Evolutionary conservation across 1,140 invertebrate species (phyloP).

Genomic region (Aleiodes sp.): DNA sequence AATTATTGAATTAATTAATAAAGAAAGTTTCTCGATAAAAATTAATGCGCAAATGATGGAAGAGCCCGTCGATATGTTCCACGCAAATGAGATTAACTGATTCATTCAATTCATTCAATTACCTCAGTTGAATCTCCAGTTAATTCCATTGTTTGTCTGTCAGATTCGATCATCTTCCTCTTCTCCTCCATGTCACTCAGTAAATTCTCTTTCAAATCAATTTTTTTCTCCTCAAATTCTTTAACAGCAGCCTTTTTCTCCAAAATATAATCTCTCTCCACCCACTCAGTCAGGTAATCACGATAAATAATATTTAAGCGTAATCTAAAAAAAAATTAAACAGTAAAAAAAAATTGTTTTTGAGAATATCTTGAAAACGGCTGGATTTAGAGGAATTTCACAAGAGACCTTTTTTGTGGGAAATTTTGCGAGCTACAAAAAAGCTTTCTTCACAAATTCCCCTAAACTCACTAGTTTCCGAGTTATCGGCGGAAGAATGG

Average conservation of each 20-base stretch:
- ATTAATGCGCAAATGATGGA: too few species aligned
- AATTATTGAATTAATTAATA: too few species aligned
- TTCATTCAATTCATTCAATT: constrained; percentile 3
- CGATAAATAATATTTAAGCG: constrained; percentile 84
- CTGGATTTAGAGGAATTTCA: too few species aligned
- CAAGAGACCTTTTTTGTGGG: too few species aligned
- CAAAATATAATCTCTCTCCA: constrained; percentile 86
- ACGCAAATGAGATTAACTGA: not conserved
- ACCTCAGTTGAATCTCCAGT: constrained; percentile 87
- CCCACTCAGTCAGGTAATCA: constrained; percentile 84
- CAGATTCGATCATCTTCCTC: constrained; percentile 86
- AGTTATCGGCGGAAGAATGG: too few species aligned
- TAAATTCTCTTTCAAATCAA: constrained; percentile 90
- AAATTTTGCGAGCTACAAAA: too few species aligned
- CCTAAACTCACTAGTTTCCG: too few species aligned
- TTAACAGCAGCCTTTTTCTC: constrained; percentile 89
- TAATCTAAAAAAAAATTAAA: constrained; percentile 62
- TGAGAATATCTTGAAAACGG: too few species aligned
- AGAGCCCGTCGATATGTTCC: not conserved
- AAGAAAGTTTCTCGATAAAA: too few species aligned
- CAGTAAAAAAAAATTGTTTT: not conserved
- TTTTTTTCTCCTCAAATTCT: constrained; percentile 96
- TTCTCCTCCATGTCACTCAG: constrained; percentile 94
- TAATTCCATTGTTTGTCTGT: constrained; percentile 86
- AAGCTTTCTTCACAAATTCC: too few species aligned